These are phyloP conservation scores for Coreius guichenoti DNA, from an alignment of 2,797 vertebrate genomes.

Conservation along the genomic window DNA sequence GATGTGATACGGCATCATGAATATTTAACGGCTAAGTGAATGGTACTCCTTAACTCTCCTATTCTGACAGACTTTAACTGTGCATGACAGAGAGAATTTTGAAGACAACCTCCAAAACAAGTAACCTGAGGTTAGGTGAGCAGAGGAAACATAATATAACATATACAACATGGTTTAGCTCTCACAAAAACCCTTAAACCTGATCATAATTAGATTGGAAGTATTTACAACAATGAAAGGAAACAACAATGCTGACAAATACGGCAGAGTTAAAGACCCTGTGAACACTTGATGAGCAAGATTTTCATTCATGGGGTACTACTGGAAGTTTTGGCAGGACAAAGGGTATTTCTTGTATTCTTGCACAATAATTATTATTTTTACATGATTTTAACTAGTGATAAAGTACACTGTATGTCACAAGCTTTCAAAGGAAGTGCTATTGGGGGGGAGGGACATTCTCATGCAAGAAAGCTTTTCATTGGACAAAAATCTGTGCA, in stretches of 20 bases:
- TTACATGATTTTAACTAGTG: neutral
- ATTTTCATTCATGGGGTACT: neutral
- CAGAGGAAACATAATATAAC: neutral
- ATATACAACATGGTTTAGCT: neutral
- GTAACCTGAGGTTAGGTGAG: no score
- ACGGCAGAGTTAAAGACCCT: neutral
- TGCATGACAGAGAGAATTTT: neutral
- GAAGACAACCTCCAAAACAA: neutral
- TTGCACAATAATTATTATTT: neutral
- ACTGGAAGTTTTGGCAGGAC: neutral
- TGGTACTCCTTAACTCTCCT: neutral
- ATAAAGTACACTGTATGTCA: neutral
- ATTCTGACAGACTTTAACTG: neutral
- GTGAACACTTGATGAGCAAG: neutral
- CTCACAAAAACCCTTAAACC: neutral
- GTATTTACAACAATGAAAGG: neutral
- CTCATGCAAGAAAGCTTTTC: neutral
- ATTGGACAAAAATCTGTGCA: neutral
- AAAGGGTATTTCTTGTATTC: neutral
- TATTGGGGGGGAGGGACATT: neutral
- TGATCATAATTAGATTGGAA: neutral
- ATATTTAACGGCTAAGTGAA: neutral
- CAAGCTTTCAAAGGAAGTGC: neutral
- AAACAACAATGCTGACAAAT: neutral
- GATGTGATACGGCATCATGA: conserved; percentile 15